Conservation (phyloP, 2,888 invertebrate species). For the Scaptomyza tumidula region DNA sequence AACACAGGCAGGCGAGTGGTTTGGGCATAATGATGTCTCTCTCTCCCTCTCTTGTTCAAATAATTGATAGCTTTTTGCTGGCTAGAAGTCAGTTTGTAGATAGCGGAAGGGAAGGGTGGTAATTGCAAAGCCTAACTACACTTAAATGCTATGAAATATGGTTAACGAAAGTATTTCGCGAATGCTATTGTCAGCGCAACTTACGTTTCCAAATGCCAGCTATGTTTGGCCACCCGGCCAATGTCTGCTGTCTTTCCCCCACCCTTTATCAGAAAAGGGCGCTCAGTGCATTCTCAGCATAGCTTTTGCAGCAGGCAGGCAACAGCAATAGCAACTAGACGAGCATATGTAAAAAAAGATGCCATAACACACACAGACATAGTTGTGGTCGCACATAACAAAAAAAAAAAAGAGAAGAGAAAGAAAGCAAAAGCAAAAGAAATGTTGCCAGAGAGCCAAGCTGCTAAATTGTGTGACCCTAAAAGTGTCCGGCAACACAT, state of each 20-base stretch:
- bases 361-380: constrained; percentile 43
- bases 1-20: not conserved
- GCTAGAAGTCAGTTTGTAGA: not conserved
- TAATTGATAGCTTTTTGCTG: constrained; percentile 52
- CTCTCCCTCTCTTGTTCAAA: constrained; percentile 15
- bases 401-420: constrained; percentile 32
- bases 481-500: constrained; percentile 78
- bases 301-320: constrained; percentile 55
- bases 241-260: constrained; percentile 5
- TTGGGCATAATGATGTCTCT: constrained; percentile 56
- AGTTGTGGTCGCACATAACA: constrained; percentile 65
- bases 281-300: constrained; percentile 58
- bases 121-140: constrained; percentile 45
- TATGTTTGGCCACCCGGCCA: constrained; percentile 40
- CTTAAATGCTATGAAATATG: constrained; percentile 75
- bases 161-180: constrained; percentile 64
- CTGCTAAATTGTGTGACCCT: constrained; percentile 77
- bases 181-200: constrained; percentile 45
- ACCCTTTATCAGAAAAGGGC: not conserved
- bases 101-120: constrained; percentile 1
- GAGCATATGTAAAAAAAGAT: constrained; percentile 72
- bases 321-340: constrained; percentile 65
- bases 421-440: constrained; percentile 17
- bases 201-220: constrained; percentile 64
- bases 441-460: constrained; percentile 55